phyloP scores from a whole-genome alignment of 2,113 vertebrate genomes.

The Tenebrosternarchus preto region DNA sequence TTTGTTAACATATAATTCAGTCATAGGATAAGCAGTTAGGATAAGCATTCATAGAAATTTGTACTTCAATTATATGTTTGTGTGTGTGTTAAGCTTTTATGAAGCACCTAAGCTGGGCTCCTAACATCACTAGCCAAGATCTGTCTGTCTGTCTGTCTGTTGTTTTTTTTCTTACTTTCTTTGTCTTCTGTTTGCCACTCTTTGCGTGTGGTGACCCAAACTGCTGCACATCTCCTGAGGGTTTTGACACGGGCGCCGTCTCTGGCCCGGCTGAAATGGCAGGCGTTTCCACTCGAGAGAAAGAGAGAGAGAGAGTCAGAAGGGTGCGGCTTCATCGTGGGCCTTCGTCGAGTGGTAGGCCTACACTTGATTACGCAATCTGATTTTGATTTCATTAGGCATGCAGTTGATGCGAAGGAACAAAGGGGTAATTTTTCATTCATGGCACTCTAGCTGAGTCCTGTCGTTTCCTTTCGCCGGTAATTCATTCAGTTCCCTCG shows the following conservation, averaged over 20 bases:
- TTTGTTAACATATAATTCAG: too few relatives aligned
- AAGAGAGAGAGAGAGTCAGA: conserved; percentile 69
- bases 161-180: too few relatives aligned
- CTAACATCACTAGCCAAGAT: too few relatives aligned
- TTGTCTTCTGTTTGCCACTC: too few relatives aligned
- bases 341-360: conserved; percentile 73
- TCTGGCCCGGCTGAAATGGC: conserved; percentile 64
- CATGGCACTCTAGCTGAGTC: conserved; percentile 74
- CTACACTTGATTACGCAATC: conserved; percentile 79
- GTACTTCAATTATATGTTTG: too few relatives aligned
- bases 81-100: too few relatives aligned
- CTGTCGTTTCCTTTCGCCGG: conserved; percentile 73
- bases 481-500: conserved; percentile 76
- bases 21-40: too few relatives aligned
- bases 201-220: not conserved
- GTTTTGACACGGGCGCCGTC: not conserved
- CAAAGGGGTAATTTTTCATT: conserved; percentile 85
- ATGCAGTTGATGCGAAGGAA: conserved; percentile 82
- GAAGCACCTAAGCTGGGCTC: too few relatives aligned
- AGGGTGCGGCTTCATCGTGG: conserved; percentile 76
- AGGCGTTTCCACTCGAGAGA: conserved; percentile 74
- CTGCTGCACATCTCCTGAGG: not conserved
- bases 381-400: conserved; percentile 86
- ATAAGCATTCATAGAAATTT: too few relatives aligned
- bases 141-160: too few relatives aligned